Conservation (phyloP, 92 coral and sea anemone genomes). For the Chrysogorgia sp. region DNA sequence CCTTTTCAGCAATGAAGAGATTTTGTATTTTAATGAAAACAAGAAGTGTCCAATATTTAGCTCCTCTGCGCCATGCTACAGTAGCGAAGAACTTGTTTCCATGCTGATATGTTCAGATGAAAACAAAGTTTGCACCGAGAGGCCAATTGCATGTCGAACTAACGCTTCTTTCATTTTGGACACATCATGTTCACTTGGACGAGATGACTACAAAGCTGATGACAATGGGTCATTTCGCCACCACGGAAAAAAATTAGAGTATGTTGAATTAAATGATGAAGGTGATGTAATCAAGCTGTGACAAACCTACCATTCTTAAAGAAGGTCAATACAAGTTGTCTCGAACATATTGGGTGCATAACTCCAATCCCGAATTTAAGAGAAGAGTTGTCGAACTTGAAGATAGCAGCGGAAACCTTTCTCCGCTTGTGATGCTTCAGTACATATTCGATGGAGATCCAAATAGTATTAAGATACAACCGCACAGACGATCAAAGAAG, state of each 20-base stretch:
- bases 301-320: neutral
- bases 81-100: too few relatives aligned
- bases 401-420: conserved; percentile 22
- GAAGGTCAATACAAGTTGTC: neutral
- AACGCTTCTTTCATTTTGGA: conserved; percentile 43
- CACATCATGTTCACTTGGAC: conserved; percentile 29
- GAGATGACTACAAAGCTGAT: conserved; percentile 51
- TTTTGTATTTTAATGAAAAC: too few relatives aligned
- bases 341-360: too few relatives aligned
- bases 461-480: conserved; percentile 33
- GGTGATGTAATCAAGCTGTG: conserved; percentile 43
- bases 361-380: conserved; percentile 18
- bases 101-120: too few relatives aligned
- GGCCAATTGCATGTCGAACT: conserved; percentile 37
- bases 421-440: conserved; percentile 54
- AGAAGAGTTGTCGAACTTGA: conserved; percentile 40
- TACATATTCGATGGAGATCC: conserved; percentile 43
- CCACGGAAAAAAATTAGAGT: conserved; percentile 52
- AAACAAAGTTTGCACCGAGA: conserved; percentile 46
- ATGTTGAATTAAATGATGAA: conserved; percentile 52
- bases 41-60: too few relatives aligned
- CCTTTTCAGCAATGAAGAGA: too few relatives aligned
- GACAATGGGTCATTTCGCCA: conserved; percentile 54
- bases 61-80: too few relatives aligned
- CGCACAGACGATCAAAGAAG: conserved; percentile 50